Evolutionary conservation across 2,797 vertebrate species (phyloP).

Genomic region (Poeciliopsis turneri): DNA sequence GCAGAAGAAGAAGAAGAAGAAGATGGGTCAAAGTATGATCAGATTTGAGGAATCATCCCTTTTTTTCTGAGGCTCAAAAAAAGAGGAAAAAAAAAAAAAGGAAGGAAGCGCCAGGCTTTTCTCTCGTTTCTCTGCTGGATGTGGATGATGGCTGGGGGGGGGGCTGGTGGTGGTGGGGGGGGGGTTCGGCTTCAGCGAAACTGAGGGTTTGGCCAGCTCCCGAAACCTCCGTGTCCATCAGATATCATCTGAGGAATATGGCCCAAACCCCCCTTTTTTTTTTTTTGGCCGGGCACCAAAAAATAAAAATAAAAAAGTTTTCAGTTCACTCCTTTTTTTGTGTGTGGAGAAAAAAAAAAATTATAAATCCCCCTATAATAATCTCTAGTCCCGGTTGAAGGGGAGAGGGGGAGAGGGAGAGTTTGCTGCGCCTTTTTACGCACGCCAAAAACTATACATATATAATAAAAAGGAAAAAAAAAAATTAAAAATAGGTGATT

Average conservation of each 20-base stretch:
- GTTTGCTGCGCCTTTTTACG: constrained; percentile 70
- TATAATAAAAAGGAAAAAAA: too few relatives aligned
- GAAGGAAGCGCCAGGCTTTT: constrained; percentile 37
- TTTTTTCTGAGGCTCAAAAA: constrained; percentile 41
- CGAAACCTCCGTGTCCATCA: constrained; percentile 73
- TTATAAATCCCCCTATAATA: constrained; percentile 44
- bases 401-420: constrained; percentile 25
- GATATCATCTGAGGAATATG: too few relatives aligned
- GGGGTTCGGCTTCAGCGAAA: background rate
- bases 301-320: constrained; percentile 60
- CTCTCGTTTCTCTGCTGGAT: constrained; percentile 45
- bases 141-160: background rate
- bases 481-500: constrained; percentile 53
- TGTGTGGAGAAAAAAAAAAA: constrained; percentile 29
- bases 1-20: background rate
- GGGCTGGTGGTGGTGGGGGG: background rate
- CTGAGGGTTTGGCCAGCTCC: constrained; percentile 67
- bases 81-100: constrained; percentile 31
- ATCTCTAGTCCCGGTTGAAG: constrained; percentile 63
- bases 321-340: constrained; percentile 80
- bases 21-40: constrained; percentile 55
- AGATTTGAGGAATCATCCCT: constrained; percentile 79
- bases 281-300: too few relatives aligned
- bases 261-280: too few relatives aligned
- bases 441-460: constrained; percentile 59